Conservation (phyloP, 1,140 invertebrate species). For the Eufriesea mexicana region DNA sequence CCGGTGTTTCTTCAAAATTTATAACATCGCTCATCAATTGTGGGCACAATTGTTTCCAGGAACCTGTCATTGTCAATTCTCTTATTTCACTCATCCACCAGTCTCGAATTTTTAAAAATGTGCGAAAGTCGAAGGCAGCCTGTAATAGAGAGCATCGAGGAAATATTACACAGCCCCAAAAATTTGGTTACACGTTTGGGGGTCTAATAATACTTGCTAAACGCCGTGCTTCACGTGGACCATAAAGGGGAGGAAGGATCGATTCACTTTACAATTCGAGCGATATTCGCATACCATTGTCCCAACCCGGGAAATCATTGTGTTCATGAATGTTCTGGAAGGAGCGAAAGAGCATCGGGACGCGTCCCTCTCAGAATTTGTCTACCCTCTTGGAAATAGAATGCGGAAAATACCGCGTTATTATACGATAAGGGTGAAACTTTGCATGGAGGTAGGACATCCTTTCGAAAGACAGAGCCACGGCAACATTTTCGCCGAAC, state of each 20-base stretch:
- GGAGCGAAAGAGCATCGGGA: too few relatives aligned
- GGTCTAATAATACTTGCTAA: conserved; percentile 16
- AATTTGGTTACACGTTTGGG: neutral
- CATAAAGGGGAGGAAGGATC: neutral
- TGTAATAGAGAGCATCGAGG: neutral
- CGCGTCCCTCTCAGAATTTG: conserved; percentile 9
- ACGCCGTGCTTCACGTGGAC: neutral
- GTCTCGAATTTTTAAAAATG: too few relatives aligned
- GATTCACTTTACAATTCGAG: neutral
- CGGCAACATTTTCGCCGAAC: neutral
- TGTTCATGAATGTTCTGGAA: neutral
- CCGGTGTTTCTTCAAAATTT: too few relatives aligned
- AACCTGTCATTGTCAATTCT: too few relatives aligned
- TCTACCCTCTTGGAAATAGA: conserved; percentile 23
- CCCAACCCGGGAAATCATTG: conserved; percentile 7
- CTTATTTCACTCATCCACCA: too few relatives aligned
- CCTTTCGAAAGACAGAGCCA: conserved; percentile 1
- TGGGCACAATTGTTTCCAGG: too few relatives aligned
- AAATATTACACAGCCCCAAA: neutral
- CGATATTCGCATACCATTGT: conserved; percentile 16
- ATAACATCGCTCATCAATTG: too few relatives aligned
- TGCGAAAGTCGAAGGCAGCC: too few relatives aligned
- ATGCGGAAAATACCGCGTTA: conserved; percentile 35
- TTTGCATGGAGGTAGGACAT: conserved; percentile 19
- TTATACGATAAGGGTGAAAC: conserved; percentile 26